These are phyloP conservation scores for Lepidochrysops patricia DNA, from an alignment of 2,888 invertebrate species.

Conservation along the genomic window DNA sequence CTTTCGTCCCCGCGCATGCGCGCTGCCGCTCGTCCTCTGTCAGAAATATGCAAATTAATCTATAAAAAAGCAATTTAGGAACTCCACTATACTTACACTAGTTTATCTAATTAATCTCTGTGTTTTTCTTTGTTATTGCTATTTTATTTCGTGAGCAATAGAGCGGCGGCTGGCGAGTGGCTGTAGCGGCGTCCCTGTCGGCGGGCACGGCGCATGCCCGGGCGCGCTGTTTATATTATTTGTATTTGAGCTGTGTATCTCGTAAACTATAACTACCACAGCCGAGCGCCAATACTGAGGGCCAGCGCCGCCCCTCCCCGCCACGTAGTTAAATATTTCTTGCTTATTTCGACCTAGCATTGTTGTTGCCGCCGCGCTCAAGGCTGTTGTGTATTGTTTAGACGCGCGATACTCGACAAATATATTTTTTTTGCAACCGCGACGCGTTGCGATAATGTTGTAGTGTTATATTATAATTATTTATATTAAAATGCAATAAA, in stretches of 20 bases:
- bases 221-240: slow-evolving; percentile 75
- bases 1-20: slow-evolving; percentile 53
- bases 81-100: slow-evolving; percentile 42
- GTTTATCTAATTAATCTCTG: slow-evolving; percentile 26
- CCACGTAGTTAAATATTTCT: slow-evolving; percentile 75
- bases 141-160: background rate
- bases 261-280: slow-evolving; percentile 77
- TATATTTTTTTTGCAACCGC: slow-evolving; percentile 29
- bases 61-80: slow-evolving; percentile 59
- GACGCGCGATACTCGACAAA: slow-evolving; percentile 56
- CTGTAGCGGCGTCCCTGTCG: slow-evolving; percentile 46
- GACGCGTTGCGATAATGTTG: slow-evolving; percentile 23
- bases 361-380: slow-evolving; percentile 71
- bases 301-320: slow-evolving; percentile 67
- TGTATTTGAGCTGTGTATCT: slow-evolving; percentile 77
- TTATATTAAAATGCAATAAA: slow-evolving; percentile 40
- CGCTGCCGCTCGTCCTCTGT: slow-evolving; percentile 44
- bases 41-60: slow-evolving; percentile 73
- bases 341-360: slow-evolving; percentile 75
- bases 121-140: slow-evolving; percentile 5
- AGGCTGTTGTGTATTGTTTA: slow-evolving; percentile 73
- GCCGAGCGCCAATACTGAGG: slow-evolving; percentile 73
- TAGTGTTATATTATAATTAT: slow-evolving; percentile 5
- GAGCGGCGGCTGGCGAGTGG: background rate
- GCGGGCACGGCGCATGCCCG: slow-evolving; percentile 62